Base-by-base conservation (phyloP, 2,113 vertebrate genomes). In the Oryzias celebensis region DNA sequence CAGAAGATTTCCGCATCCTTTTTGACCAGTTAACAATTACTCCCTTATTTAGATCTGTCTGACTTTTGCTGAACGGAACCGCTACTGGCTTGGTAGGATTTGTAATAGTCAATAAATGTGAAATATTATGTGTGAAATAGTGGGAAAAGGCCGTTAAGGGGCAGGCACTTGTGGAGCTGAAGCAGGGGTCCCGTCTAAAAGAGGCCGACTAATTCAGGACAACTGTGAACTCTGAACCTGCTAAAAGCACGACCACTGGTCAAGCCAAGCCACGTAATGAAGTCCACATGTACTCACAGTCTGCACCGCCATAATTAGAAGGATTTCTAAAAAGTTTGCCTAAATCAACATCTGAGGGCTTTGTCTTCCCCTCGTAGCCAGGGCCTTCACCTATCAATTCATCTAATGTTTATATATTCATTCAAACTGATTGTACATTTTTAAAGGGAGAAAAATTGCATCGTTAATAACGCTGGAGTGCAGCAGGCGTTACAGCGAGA, bases 111-210 rank as follows among this genome's bases (percentile, higher is more conserved):
- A 94, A 96, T 97, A 98, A 97, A 97, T 96, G 92, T 94, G 88
- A 94, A 94, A 95, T 94, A 98, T 97, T 96, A 96, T 91, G 95
- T 98, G 96, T 94, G 94, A 97, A 96, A 94, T 95, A 93, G 93
- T 86, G 91, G 67, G 93, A 86, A 93, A 92, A 76, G 87, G 91
- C 94, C 93, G 94, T 97, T 96, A 96, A 93, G 92, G 92, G 93
- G 92, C 92, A 92, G 93, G 94, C 90, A 90, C 91, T 89, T 83
- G 88, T 89, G 90, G 91, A 90, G 93, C 5, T 91, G 88, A 92
- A 88, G 93, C 90, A 93, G 92, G 91, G 81, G 92, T 94, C 92
- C 75, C 81, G 80, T 93, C 90, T 94, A 93, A 93, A 86, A 91
- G 93, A 87, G 86, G 91, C 86, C 81, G 75, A 81, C 92, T 97